Conservation (phyloP, 2,113 vertebrate species). For the Neoarius graeffei region DNA sequence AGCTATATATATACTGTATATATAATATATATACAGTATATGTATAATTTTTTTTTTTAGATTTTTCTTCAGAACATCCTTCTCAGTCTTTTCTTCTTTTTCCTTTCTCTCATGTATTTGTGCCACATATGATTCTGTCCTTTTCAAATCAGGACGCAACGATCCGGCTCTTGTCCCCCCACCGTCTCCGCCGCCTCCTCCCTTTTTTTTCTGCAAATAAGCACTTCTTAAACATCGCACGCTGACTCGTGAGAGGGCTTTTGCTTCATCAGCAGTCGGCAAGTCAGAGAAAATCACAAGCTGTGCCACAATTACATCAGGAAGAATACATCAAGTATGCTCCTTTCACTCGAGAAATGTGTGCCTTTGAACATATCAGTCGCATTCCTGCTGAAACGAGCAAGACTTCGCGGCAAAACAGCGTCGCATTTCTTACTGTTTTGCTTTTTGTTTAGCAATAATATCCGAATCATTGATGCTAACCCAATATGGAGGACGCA, state of each 20-base stretch:
- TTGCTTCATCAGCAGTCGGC: constrained; percentile 52
- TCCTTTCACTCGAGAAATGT: not conserved
- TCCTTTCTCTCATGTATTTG: not conserved
- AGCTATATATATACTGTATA: not conserved
- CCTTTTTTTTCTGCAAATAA: constrained; percentile 29
- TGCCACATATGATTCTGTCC: constrained; percentile 18
- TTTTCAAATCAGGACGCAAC: constrained; percentile 1
- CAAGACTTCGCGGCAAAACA: not conserved
- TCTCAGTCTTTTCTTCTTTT: constrained; percentile 11
- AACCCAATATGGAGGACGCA: not conserved
- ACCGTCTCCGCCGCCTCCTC: not conserved
- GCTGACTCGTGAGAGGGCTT: constrained; percentile 49
- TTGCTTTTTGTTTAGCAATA: no score
- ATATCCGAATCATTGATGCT: not conserved
- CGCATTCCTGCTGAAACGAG: constrained; percentile 20
- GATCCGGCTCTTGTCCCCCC: not conserved
- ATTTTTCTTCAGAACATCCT: no score
- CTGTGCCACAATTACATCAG: constrained; percentile 54
- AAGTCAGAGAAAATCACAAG: constrained; percentile 50
- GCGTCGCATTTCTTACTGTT: not conserved
- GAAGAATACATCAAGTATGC: constrained; percentile 47
- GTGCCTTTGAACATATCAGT: constrained; percentile 6
- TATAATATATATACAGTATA: no score
- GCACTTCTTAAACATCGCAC: constrained; percentile 39
- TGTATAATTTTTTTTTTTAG: no score